A percentile compares a stretch with the other conserved stretches of the same genome.
Evolutionary conservation across 2,113 vertebrate genomes (phyloP).

Genomic region (Helogale parvula): DNA sequence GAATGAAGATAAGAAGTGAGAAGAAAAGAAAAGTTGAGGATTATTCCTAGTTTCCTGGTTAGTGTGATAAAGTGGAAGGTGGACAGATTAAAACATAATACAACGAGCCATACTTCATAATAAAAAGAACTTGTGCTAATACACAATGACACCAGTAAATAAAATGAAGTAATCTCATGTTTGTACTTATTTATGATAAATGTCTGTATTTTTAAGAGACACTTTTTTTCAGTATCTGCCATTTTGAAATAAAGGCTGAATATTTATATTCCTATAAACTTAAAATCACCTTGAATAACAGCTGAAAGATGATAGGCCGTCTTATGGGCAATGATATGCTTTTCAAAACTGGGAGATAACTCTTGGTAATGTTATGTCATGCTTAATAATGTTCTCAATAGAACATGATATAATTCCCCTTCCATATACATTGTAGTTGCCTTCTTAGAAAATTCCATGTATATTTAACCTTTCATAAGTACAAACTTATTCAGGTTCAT

Average conservation of each 20-base stretch:
- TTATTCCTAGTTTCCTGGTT: background rate
- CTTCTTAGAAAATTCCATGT: background rate
- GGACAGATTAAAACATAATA: background rate
- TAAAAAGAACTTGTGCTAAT: background rate
- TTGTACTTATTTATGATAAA: background rate
- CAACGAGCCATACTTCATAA: background rate
- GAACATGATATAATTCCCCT: background rate
- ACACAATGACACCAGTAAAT: background rate
- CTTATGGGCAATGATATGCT: background rate
- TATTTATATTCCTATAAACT: background rate
- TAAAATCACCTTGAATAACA: slow-evolving; percentile 29
- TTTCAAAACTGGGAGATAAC: background rate
- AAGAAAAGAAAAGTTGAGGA: background rate
- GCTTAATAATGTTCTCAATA: background rate
- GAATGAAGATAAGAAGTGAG: background rate
- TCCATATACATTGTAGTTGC: background rate
- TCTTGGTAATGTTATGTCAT: background rate
- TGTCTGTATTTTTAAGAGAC: background rate
- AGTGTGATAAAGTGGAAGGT: background rate
- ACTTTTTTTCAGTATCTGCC: slow-evolving; percentile 26
- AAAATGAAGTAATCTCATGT: background rate
- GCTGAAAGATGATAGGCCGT: background rate
- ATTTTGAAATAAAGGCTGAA: slow-evolving; percentile 19
- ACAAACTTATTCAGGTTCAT: background rate
- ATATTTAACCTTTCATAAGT: background rate